Conservation (phyloP, 2,113 vertebrate genomes). For the Lota lota region DNA sequence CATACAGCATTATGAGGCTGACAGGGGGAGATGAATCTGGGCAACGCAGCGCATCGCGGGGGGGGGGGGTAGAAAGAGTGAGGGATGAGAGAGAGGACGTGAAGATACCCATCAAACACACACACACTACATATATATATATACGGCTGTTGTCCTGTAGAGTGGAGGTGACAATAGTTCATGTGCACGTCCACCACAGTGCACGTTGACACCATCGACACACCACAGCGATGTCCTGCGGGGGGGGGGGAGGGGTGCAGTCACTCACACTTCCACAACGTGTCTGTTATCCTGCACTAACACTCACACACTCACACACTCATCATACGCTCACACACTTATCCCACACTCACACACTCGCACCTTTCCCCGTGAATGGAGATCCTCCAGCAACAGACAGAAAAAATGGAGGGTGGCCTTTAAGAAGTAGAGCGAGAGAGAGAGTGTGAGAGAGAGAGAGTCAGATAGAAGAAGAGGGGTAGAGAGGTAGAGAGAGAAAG, state of each 20-base stretch:
- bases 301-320: slow-evolving; percentile 38
- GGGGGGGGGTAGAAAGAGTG: slow-evolving; percentile 50
- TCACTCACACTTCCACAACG: slow-evolving; percentile 70
- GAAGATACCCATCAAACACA: slow-evolving; percentile 62
- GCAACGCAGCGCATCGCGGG: slow-evolving; percentile 49
- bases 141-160: slow-evolving; percentile 51
- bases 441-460: too few relatives aligned
- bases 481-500: too few relatives aligned
- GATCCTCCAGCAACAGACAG: slow-evolving; percentile 77
- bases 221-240: slow-evolving; percentile 44
- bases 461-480: too few relatives aligned
- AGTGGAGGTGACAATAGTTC: slow-evolving; percentile 59
- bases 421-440: slow-evolving; percentile 42
- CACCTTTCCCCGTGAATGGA: slow-evolving; percentile 80
- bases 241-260: slow-evolving; percentile 44
- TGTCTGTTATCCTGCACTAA: slow-evolving; percentile 80
- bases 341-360: too few relatives aligned
- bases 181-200: slow-evolving; percentile 65
- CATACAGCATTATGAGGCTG: slow-evolving; percentile 62
- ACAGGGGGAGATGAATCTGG: slow-evolving; percentile 68
- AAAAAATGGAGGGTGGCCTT: slow-evolving; percentile 69
- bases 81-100: slow-evolving; percentile 59
- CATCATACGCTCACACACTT: too few relatives aligned
- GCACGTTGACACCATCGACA: slow-evolving; percentile 65
- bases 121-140: slow-evolving; percentile 6